phyloP scores from a whole-genome alignment of 1,140 invertebrate species.

The Penaeus indicus region DNA sequence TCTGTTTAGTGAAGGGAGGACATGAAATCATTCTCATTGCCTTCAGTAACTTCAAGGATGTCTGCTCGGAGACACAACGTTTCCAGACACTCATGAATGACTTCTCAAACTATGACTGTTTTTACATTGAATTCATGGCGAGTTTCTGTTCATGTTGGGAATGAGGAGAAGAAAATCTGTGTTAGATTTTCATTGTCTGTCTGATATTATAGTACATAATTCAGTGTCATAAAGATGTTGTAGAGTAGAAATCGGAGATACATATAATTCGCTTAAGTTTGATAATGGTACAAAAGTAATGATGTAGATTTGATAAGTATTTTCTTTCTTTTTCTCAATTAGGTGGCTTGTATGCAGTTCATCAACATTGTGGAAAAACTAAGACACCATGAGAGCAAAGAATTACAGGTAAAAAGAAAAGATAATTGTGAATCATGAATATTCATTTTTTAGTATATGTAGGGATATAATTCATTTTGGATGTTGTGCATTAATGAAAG shows the following conservation, averaged over 20 bases:
- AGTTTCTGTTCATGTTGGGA: slow-evolving; percentile 68
- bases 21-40: slow-evolving; percentile 97
- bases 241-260: too few relatives aligned
- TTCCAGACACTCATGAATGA: slow-evolving; percentile 99
- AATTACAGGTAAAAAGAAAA: slow-evolving; percentile 81
- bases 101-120: slow-evolving; percentile 96
- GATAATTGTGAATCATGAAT: too few relatives aligned
- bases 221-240: too few relatives aligned
- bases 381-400: slow-evolving; percentile 94
- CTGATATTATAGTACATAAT: background rate
- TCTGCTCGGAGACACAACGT: slow-evolving; percentile 81
- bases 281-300: background rate
- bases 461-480: too few relatives aligned
- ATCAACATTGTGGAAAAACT: slow-evolving; percentile 98
- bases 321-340: slow-evolving; percentile 62
- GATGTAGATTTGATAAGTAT: background rate
- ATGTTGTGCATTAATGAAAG: too few relatives aligned
- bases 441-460: too few relatives aligned
- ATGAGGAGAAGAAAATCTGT: background rate
- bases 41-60: slow-evolving; percentile 98
- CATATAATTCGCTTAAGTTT: background rate
- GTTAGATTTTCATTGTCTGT: background rate
- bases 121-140: slow-evolving; percentile 99
- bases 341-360: slow-evolving; percentile 99
- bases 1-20: slow-evolving; percentile 97